These are phyloP conservation scores for Delia radicum DNA, from an alignment of 1,140 invertebrate species.

Conservation along the genomic window DNA sequence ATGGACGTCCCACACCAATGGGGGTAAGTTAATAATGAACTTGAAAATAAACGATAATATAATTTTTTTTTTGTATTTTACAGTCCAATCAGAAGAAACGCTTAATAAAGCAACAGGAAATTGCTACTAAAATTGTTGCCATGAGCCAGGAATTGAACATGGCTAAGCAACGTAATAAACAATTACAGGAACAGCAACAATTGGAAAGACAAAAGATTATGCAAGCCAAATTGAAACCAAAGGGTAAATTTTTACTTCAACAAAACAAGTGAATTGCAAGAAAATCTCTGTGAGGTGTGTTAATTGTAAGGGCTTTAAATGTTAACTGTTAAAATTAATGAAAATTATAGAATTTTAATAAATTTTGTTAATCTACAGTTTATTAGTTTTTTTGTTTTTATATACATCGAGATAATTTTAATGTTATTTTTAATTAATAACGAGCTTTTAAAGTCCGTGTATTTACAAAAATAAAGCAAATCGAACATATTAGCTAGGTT, in stretches of 20 bases:
- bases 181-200: constrained; percentile 57
- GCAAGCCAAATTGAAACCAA: constrained; percentile 68
- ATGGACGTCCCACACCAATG: constrained; percentile 69
- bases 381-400: too few species aligned
- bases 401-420: too few species aligned
- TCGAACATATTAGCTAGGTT: too few species aligned
- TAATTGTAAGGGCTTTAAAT: background rate
- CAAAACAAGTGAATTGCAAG: constrained; percentile 24
- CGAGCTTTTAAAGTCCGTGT: too few species aligned
- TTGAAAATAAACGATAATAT: too few species aligned
- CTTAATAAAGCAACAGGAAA: constrained; percentile 62
- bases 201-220: constrained; percentile 61
- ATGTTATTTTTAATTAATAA: too few species aligned
- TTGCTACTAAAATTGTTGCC: constrained; percentile 63
- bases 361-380: too few species aligned
- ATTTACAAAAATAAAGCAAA: too few species aligned
- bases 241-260: constrained; percentile 58
- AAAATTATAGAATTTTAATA: too few species aligned
- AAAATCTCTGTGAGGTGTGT: constrained; percentile 25
- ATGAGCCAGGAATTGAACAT: constrained; percentile 67
- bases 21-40: constrained; percentile 54
- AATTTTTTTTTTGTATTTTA: background rate
- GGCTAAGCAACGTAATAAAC: constrained; percentile 65
- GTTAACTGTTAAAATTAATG: too few species aligned
- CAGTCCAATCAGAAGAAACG: constrained; percentile 63